phyloP scores from a whole-genome alignment of 2,888 invertebrate genomes.

The Pandemis heparana region DNA sequence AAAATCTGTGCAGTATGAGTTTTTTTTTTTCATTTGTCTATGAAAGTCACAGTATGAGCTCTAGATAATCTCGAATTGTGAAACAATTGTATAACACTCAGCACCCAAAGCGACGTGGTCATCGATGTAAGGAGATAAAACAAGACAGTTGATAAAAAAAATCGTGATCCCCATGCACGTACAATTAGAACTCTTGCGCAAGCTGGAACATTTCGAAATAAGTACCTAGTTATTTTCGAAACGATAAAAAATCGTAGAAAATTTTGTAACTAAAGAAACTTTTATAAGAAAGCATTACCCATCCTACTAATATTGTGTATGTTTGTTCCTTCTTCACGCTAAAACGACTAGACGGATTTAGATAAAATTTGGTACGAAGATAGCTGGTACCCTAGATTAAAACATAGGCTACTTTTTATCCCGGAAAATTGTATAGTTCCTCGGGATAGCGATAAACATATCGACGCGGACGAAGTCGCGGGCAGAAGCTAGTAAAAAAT shows the following conservation, averaged over 20 bases:
- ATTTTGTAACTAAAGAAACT: background rate
- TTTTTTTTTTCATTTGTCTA: background rate
- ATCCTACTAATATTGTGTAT: no score
- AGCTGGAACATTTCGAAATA: constrained; percentile 5
- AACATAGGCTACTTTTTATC: no score
- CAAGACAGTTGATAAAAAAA: constrained; percentile 39
- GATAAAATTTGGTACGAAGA: no score
- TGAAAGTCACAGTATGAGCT: background rate
- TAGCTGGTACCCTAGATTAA: no score
- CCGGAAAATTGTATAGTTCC: no score
- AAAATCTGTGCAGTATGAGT: no score
- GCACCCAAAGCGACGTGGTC: constrained; percentile 23
- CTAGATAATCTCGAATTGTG: constrained; percentile 29
- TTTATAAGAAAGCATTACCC: no score
- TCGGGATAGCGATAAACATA: no score
- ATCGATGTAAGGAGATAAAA: constrained; percentile 31
- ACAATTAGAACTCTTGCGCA: constrained; percentile 31
- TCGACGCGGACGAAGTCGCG: no score
- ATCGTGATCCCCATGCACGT: constrained; percentile 37
- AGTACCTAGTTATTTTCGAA: background rate
- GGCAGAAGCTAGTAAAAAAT: no score
- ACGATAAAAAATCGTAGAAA: background rate
- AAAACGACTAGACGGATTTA: no score
- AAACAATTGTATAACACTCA: constrained; percentile 31
- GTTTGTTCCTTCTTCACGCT: no score